Evolutionary conservation across 2,888 invertebrate genomes (phyloP).

Genomic region (Leptinotarsa tumamoca): DNA sequence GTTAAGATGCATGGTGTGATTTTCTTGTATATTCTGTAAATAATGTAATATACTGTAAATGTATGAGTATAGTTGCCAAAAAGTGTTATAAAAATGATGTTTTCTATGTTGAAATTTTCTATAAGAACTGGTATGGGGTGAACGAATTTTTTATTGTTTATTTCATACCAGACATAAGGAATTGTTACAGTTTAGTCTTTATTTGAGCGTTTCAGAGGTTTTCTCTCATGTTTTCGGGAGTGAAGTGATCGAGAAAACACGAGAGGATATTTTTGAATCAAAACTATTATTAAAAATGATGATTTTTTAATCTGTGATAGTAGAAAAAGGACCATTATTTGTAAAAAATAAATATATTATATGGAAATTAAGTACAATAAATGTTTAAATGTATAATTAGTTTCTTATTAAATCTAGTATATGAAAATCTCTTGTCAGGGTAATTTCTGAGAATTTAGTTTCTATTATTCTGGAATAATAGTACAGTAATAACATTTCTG

Average conservation of each 20-base stretch:
- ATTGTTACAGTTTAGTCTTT: conserved; percentile 57
- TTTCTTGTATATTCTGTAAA: conserved; percentile 51
- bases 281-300: conserved; percentile 51
- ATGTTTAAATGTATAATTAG: conserved; percentile 62
- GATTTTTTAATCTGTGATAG: conserved; percentile 68
- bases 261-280: conserved; percentile 42
- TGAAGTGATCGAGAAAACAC: neutral
- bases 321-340: conserved; percentile 67
- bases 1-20: no score
- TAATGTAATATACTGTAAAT: conserved; percentile 57
- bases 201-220: conserved; percentile 30
- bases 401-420: neutral
- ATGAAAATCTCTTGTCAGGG: no score
- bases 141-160: conserved; percentile 34
- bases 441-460: no score
- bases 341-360: conserved; percentile 61
- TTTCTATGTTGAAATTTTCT: conserved; percentile 56
- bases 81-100: conserved; percentile 48
- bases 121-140: conserved; percentile 43
- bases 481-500: no score
- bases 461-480: no score
- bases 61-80: conserved; percentile 57
- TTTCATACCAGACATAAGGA: conserved; percentile 52
- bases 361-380: conserved; percentile 64
- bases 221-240: conserved; percentile 18